These are phyloP conservation scores for Drosophila subpulchrella DNA, from an alignment of 1,140 invertebrate genomes.

Conservation along the genomic window DNA sequence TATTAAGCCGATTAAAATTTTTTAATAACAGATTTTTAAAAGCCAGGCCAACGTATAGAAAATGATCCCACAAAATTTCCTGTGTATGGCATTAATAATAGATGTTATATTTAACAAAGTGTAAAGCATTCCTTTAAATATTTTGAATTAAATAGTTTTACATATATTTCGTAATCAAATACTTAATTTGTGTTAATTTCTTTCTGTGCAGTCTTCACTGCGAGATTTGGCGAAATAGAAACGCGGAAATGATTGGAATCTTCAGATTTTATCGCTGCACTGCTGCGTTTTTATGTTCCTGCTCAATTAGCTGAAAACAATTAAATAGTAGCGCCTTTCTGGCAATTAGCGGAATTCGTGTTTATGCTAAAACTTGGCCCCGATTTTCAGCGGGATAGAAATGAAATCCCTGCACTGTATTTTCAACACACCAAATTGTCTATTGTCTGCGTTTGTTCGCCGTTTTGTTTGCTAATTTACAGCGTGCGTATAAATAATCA, in stretches of 20 bases:
- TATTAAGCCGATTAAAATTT: no score
- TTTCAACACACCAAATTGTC: constrained; percentile 18
- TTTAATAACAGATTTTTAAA: no score
- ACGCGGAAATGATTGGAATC: constrained; percentile 49
- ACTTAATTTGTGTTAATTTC: not conserved
- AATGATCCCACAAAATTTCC: no score
- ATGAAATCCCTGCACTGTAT: constrained; percentile 18
- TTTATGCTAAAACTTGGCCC: constrained; percentile 72
- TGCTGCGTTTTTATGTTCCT: constrained; percentile 45
- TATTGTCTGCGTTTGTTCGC: constrained; percentile 37
- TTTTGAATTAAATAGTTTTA: no score
- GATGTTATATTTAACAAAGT: no score
- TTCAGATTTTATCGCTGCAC: constrained; percentile 26
- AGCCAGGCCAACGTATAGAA: no score
- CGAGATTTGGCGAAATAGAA: constrained; percentile 26
- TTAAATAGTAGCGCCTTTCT: constrained; percentile 52
- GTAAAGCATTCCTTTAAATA: no score
- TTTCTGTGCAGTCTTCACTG: not conserved
- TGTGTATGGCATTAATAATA: no score
- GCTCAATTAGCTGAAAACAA: constrained; percentile 54
- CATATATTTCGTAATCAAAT: no score
- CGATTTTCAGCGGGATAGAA: constrained; percentile 49
- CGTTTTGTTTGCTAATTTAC: constrained; percentile 71
- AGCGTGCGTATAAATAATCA: constrained; percentile 79
- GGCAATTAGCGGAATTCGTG: constrained; percentile 60